Evolutionary conservation across 2,113 vertebrate species (phyloP), one percentile per base, ranked within the genome.

Genomic region (Fregetta grallaria): DNA sequence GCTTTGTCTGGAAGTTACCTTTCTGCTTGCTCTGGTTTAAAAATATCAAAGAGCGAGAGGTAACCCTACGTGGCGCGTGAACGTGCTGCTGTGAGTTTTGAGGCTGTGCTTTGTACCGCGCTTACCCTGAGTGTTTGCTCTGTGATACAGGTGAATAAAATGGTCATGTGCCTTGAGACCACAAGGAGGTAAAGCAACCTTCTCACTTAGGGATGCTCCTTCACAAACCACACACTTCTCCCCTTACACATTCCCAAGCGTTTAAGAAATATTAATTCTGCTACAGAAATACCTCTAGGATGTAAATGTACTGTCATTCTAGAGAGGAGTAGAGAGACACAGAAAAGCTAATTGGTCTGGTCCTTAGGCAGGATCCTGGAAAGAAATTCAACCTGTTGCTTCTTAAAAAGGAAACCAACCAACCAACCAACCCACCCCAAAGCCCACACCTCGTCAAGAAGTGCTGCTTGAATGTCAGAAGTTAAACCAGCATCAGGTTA

Each of bases 41-140:
- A 82, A 62, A 58, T 5, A 87, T 8, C 45, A 42, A 70, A 82
- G n/a, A 71, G 65, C 14, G 30, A 76, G 70, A 93, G 27, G 65
- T 44, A 70, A 82, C n/a, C 15, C 68, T 27, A n/a, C 4, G 4
- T 4, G 16, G 38, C 3, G 3, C 0, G 1, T 16, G 53, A 73
- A 50, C 2, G 3, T 2, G 9, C 38, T 32, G 53, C 58, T 16
- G 44, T 32, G 70, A 68, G 70, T 30, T 76, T 45, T 47, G 85
- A 71, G 80, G 55, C 59, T 0, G 0, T 36, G 56, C 58, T 81
- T 79, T 56, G 68, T 71, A 34, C 29, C 0, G 4, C 63, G 66
- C 59, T 67, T 71, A 81, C 32, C 50, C 10, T 9, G 40, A 71
- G 53, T 53, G 27, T 82, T 88, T 94, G 47, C 20, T 91, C 47